These are phyloP conservation scores for Vollenhovia emeryi DNA, from an alignment of 1,140 invertebrate genomes.

Conservation along the genomic window DNA sequence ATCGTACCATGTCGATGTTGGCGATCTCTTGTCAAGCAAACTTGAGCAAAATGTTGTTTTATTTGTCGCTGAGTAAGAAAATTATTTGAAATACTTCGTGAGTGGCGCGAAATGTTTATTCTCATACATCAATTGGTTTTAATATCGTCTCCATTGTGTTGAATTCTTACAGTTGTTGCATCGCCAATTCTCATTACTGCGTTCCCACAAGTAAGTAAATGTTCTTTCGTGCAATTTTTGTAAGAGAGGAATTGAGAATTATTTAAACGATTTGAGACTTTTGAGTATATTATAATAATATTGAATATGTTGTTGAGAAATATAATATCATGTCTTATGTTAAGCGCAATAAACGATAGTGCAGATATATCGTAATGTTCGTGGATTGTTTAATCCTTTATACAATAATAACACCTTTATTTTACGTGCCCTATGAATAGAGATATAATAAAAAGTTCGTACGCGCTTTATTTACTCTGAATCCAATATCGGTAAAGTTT, in stretches of 20 bases:
- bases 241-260: neutral
- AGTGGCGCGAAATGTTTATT: neutral
- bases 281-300: neutral
- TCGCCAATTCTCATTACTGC: neutral
- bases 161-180: slow-evolving; percentile 12
- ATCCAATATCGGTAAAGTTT: neutral
- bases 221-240: neutral
- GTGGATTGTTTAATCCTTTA: neutral
- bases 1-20: neutral
- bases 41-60: slow-evolving; percentile 41
- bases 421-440: neutral
- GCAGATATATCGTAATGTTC: neutral
- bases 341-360: neutral
- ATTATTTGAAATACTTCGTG: neutral
- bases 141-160: neutral
- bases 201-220: slow-evolving; percentile 61
- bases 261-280: neutral
- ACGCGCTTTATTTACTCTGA: neutral
- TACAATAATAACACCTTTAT: slow-evolving; percentile 11
- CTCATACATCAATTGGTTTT: neutral
- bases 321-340: neutral
- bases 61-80: slow-evolving; percentile 45
- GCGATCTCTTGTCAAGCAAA: neutral
- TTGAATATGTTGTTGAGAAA: neutral
- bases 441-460: neutral